Evolutionary conservation across 1,140 invertebrate genomes (phyloP), one percentile per base, ranked within the genome.

Genomic region (Megalonaias nervosa): DNA sequence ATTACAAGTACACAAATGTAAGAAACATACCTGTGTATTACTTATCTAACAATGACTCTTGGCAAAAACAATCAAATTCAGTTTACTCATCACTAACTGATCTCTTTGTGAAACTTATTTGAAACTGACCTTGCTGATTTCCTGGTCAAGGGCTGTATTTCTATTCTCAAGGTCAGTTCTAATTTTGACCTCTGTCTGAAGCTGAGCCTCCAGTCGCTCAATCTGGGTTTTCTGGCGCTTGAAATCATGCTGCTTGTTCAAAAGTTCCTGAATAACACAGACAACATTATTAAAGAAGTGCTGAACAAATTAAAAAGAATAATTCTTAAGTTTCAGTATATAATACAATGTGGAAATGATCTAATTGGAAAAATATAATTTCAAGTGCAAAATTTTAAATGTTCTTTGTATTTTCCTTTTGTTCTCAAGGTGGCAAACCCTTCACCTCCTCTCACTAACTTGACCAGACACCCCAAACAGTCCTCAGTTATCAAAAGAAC

Each of bases 51-150:
- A 38, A 38, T 38, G 38, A 62, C 60, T 62, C 60, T 62, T 62
- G 19, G 21, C 60, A 19, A 62, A 19, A 62, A 62, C 60, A 62
- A 62, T 23, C 4, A 62, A 23, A 62, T 62, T n/a, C 21, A 23
- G 60, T 19, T 62, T 62, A 38, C 4, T 38, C 9, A 38, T 38
- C 38, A 38, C 38, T 48, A 11, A 6, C 6, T 48, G 38, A 11
- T 48, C 38, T 48, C 38, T 11, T 9, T 0, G 6, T 23, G 31
- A 26, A 26, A 67, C 31, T 15, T 4, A 67, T 67, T 19, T 57
- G 56, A n/a, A 38, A 77, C 74, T 71, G 38, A 89, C 88, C 84
- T 88, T 88, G 6, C 82, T 84, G 73, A 89, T 85, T 78, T 89
- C 88, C 61, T 84, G 82, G 38, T 88, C 87, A 6, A 86, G 81